Base-by-base conservation (phyloP, 1,140 invertebrate species). In the Anastrepha ludens region DNA sequence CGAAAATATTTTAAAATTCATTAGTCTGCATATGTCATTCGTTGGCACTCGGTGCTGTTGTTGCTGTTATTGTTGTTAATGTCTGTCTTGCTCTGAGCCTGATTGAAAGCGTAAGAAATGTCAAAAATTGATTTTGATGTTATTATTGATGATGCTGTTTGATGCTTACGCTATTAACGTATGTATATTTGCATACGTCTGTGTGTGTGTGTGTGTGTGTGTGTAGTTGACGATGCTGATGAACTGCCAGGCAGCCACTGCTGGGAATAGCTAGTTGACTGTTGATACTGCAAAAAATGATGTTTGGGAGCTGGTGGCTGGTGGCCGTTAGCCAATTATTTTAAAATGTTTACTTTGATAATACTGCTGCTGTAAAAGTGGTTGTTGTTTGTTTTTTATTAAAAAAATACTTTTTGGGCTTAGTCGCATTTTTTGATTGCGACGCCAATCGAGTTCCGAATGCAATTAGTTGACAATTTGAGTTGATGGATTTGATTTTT, bases 11-110 rank as follows among this genome's bases (percentile, higher is more conserved):
- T 92, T 92, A 92, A 92, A 92, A 92, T 92, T 92, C 91, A 92
- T 92, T 92, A 92, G 91, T 91, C 91, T 91, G 91, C 90, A 91
- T 91, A 90, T 92, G 91, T 92, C 91, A 92, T 89, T 87, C 86
- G 87, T 91, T 89, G 88, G 9, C 20, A 11, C 4, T 6, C 55
- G 47, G 2, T 29, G 47, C 0, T 47, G 15, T 44, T 5, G 41
- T 74, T 74, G 67, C 29, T 81, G n/a, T 55, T 81, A 5, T 29
- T 29, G 74, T 55, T 81, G 74, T 20, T 70, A 39, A n/a, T 78
- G 47, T 81, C 17, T 81, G 44, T 81, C 74, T 55, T 9, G 78
- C 60, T 65, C 62, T 67, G 74, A 65, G 78, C 62, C 86, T 90
- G 90, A 91, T 92, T 91, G 91, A 88, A 90, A 89, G 87, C 87